Base-by-base conservation (phyloP, 2,797 vertebrate species). In the Parauchenoglanis ngamensis region DNA sequence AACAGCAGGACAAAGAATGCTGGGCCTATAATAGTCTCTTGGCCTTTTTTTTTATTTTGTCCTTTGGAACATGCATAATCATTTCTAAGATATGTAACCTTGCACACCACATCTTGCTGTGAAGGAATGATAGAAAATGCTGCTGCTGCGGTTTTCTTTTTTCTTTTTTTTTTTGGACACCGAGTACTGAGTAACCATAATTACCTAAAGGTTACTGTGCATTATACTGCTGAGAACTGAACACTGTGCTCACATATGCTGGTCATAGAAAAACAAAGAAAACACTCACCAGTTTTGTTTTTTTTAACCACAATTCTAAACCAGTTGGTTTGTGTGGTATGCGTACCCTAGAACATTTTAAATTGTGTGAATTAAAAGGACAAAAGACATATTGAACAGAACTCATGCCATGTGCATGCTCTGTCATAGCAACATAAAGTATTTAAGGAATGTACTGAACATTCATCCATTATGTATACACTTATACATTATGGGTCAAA, bases 71-170 rank as follows among this genome's bases (percentile, higher is more conserved):
- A 46, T 31, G n/a, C n/a, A 31, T 17, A 19, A 15, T 28, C 75
- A 77, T 79, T 56, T 57, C 52, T 61, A 19, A 65, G 15, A 49
- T 49, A 49, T 65, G 59, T 21, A 49, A 46, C 44, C 15, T 28
- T 65, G 44, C 13, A 21, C 44, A 19, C 0, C 57, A 15, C 35
- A 44, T 65, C 79, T 19, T 63, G 63, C 80, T 49, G 63, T 68
- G 63, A 68, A 68, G 35, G 81, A 54, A 68, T 52, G 4, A 68
- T 68, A n/a, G 63, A 68, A 83, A 83, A 68, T 23, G 63, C n/a
- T 67, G 17, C 63, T 0, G 6, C 46, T 31, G 19, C 25, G 21
- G n/a, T 63, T 25, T 44, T 8, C 12, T 46, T 63, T 25, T 44
- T 17, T 21, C 3, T 3, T 49, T 10, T 49, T 10, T 49, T 3